Conservation (phyloP, 2,113 vertebrate species). For the Neofelis nebulosa region DNA sequence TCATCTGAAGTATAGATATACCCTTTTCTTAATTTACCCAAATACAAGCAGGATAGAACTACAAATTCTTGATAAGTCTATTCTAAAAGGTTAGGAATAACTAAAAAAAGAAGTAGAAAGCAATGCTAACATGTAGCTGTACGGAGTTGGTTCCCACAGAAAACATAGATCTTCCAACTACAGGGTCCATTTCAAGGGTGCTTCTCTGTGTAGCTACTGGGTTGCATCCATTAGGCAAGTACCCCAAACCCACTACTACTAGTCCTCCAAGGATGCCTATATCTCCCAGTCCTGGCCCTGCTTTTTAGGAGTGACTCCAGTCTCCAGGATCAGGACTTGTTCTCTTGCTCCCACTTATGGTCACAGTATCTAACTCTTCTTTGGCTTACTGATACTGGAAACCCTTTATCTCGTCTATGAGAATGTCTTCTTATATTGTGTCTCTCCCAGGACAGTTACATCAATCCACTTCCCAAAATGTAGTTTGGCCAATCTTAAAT, state of each 20-base stretch:
- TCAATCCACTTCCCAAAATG: neutral
- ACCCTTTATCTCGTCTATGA: neutral
- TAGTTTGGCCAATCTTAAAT: neutral
- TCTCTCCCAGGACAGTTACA: neutral
- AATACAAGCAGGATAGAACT: neutral
- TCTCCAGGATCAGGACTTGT: neutral
- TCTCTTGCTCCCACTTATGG: neutral
- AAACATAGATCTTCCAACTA: neutral
- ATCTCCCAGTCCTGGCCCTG: neutral
- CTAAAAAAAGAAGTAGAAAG: neutral
- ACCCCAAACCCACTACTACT: rapidly evolving
- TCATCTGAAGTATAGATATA: neutral
- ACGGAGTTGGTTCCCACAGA: neutral
- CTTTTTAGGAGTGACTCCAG: neutral
- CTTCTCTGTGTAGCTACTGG: neutral
- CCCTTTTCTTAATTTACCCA: neutral
- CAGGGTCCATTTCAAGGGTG: neutral
- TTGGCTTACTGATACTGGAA: neutral
- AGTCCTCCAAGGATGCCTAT: neutral
- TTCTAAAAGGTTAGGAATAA: neutral
- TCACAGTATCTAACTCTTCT: neutral
- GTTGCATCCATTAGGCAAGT: neutral
- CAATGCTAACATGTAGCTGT: neutral
- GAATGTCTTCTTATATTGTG: neutral
- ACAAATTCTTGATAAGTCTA: neutral